phyloP scores from a whole-genome alignment of 2,797 vertebrate genomes.

The Periophthalmus magnuspinnatus region DNA sequence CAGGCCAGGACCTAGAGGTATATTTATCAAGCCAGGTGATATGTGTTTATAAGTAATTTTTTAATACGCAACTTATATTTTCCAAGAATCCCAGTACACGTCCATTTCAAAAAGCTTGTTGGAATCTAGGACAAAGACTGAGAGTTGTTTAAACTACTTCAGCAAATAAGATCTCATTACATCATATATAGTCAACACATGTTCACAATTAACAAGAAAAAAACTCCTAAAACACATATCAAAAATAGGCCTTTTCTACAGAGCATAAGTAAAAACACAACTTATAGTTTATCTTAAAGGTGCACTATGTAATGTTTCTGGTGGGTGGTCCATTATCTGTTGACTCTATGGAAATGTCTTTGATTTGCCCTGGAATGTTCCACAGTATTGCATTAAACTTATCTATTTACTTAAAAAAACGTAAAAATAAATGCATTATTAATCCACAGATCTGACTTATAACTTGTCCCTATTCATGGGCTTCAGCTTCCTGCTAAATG shows the following conservation, averaged over 20 bases:
- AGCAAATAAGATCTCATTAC: slow-evolving; percentile 16
- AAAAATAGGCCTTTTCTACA: not conserved
- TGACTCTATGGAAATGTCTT: no score
- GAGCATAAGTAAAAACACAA: slow-evolving; percentile 6
- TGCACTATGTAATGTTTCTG: no score
- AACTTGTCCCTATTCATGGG: no score
- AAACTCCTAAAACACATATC: not conserved
- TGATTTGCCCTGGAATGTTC: no score
- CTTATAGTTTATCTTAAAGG: not conserved
- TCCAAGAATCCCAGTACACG: slow-evolving; percentile 20
- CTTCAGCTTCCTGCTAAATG: no score
- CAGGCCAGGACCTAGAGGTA: no score
- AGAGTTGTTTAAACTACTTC: slow-evolving; percentile 26
- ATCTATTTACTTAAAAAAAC: no score
- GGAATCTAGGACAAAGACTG: slow-evolving; percentile 19
- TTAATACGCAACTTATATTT: not conserved
- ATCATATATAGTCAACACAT: slow-evolving; percentile 16
- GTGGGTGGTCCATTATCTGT: no score
- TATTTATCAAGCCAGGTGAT: no score
- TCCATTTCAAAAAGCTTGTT: slow-evolving; percentile 12
- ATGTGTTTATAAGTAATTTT: not conserved
- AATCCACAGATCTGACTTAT: no score
- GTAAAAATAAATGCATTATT: no score
- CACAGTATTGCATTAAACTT: no score
- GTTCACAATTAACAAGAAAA: slow-evolving; percentile 30